Conservation (phyloP, 2,113 vertebrate species). For the Ciconia boyciana region DNA sequence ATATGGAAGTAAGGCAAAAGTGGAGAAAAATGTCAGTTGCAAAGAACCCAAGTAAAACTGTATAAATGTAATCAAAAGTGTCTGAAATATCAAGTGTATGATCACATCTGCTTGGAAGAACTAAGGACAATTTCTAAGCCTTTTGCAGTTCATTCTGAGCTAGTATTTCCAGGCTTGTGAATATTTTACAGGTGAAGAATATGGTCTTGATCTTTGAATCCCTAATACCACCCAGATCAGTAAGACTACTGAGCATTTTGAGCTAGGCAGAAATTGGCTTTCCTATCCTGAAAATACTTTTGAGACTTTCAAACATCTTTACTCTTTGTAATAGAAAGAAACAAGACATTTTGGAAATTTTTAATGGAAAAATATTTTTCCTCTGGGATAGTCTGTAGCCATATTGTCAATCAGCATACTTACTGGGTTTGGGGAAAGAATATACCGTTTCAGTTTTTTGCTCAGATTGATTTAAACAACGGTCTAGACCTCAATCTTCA, state of each 20-base stretch:
- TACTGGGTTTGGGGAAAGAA: background rate
- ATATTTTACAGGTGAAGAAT: background rate
- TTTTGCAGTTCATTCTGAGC: background rate
- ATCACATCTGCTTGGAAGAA: background rate
- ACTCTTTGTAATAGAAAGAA: background rate
- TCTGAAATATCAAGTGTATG: background rate
- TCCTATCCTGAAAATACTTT: background rate
- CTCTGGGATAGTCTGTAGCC: background rate
- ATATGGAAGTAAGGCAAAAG: background rate
- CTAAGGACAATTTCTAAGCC: background rate
- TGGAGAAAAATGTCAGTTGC: background rate
- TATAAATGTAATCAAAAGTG: background rate
- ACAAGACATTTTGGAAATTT: background rate
- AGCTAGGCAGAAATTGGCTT: background rate
- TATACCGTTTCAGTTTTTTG: background rate
- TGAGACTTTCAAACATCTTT: background rate
- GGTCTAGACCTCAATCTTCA: background rate
- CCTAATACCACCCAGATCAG: background rate
- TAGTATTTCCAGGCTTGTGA: background rate
- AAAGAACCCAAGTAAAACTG: background rate
- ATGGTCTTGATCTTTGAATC: background rate
- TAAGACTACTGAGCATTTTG: background rate
- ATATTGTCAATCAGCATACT: background rate
- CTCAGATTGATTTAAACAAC: background rate
- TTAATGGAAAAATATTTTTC: background rate